Base-by-base conservation (phyloP, 2,113 vertebrate species). In the Gymnarchus niloticus region DNA sequence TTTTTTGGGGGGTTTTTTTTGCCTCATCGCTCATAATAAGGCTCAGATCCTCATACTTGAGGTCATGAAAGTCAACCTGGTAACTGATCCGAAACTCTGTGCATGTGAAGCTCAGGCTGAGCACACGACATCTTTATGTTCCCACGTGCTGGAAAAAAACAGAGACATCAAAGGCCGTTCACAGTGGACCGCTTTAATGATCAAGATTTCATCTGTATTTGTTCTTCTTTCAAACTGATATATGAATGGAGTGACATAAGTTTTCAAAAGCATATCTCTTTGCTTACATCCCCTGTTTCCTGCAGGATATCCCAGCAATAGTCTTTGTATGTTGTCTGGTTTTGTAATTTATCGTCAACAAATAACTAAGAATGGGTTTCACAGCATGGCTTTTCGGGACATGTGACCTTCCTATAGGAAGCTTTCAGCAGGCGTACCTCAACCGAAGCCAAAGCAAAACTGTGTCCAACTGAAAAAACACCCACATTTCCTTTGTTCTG, bases 291-390 rank as follows among this genome's bases (percentile, higher is more conserved):
- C 33, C 65, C 41, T 17, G 65, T 73, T 73, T 73, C 33, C 65
- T 73, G 65, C 28, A 73, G 65, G 65, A 73, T 73, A 41, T 73
- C 65, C 65, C 41, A 37, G 65, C 65, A 41, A 73, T 73, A 73
- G 65, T 73, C 65, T 73, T 41, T 73, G 65, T 37, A 41, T 73
- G 65, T 17, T 73, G 65, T 73, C 28, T 73, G 33, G 41, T 73
- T 14, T 48, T 78, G 14, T 7, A 54, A 54, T 54, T 6, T 14
- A 54, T 54, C 14, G 52, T 54, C 6, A 54, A 54, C 14, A 78
- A 37, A 23, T 41, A 78, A 12, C 76, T 73, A 41, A 73, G 65
- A 73, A 73, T 73, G 12, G 65, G 65, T 41, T 46, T 78, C 76
- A 78, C 76, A 78, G 76, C 37, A 48, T 78, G 76, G 76, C 2